Base-by-base conservation (phyloP, 2,888 invertebrate species). In the Caenorhabditis parvicauda region DNA sequence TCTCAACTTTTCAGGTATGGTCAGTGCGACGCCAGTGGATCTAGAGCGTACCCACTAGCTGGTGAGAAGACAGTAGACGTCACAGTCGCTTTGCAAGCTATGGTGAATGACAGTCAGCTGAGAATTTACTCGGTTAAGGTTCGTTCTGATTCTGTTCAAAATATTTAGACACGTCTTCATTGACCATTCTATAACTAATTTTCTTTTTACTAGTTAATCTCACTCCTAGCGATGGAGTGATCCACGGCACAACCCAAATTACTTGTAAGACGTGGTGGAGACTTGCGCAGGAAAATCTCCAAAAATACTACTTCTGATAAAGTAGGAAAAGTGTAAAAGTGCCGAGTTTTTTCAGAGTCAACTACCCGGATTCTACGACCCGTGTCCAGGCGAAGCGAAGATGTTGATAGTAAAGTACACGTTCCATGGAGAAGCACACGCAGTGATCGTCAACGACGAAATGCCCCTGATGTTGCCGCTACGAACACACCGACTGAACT, bases 301-400 rank as follows among this genome's bases (percentile, higher is more conserved):
- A n/a, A n/a, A n/a, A n/a, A n/a, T n/a, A n/a, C n/a, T n/a, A n/a
- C n/a, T n/a, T n/a, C n/a, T n/a, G n/a, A n/a, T n/a, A n/a, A n/a
- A n/a, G n/a, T n/a, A n/a, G n/a, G n/a, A n/a, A n/a, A n/a, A n/a
- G n/a, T n/a, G n/a, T n/a, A n/a, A n/a, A n/a, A n/a, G n/a, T n/a
- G n/a, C n/a, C n/a, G n/a, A n/a, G 22, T 28, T 5, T 67, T 86
- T 87, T 25, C 84, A 95, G 94, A 89, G 90, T 81, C 91, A 92
- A 81, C 83, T 96, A 64, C 91, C 95, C 12, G 96, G 96, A 28
- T 96, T 96, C 84, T 96, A 90, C 83, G 96, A 98, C 83, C 92
- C 94, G 0, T 91, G 92, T 70, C 79, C 83, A 7, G 92, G 93
- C 0, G 93, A 95, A 75, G 89, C 90, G 28, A 96, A 96, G 83